Base-by-base conservation (phyloP, 2,888 invertebrate genomes). In the Exephanes ischioxanthus region DNA sequence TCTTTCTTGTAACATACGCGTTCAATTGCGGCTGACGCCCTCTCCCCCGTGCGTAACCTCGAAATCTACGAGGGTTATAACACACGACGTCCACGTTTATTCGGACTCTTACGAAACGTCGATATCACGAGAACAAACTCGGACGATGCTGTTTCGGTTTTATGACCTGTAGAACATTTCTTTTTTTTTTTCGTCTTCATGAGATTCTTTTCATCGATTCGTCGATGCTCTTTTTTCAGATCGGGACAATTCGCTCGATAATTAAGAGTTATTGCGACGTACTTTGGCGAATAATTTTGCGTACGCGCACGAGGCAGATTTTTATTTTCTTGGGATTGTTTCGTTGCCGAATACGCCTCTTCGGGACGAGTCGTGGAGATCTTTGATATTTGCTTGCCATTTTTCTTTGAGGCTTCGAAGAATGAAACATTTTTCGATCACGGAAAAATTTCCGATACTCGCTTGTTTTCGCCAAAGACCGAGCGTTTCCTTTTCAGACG, bases 31-130 rank as follows among this genome's bases (percentile, higher is more conserved):
- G 45, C 45, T 45, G 11, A 58, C 11, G 22, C 26, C 58, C 58
- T 22, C 3, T 7, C 37, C 22, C 6, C 30, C 73, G 73, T 73
- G 73, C 58, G 58, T 73, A 73, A 73, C 73, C 73, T 73, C 73
- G 41, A 73, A 73, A 73, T 26, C 9, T 33, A 22, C 26, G 22
- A 26, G 33, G 19, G 14, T 30, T n/a, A 19, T 22, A 1, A 22
- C 0, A 22, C 16, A 58, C 58, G 22, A 22, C 19, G 58, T 22
- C 73, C 73, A 73, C 73, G 73, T 73, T 73, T 73, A 22, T 58
- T 41, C 61, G n/a, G 16, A 22, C 19, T 72, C n/a, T 41, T 58
- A 41, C 41, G 16, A 72, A 22, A 37, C 7, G 9, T 19, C 37
- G 5, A 22, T 58, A 58, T 9, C 19, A 22, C 16, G 30, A 55